Conservation (phyloP, 37 sponge, comb jelly and placozoan species). For the Bolinopsis microptera region DNA sequence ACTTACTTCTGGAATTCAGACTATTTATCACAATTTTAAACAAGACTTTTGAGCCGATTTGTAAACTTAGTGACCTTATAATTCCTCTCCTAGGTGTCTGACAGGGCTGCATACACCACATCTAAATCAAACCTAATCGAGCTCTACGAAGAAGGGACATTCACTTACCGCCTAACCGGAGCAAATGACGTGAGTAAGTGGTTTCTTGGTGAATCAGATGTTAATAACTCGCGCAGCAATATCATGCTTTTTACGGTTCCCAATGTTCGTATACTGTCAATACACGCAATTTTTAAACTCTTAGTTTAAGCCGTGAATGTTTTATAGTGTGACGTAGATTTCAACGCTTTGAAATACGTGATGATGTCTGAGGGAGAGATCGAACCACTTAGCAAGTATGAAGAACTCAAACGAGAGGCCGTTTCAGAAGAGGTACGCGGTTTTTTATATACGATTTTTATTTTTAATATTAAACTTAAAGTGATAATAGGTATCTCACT, state of each 20-base stretch:
- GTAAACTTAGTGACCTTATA: too few relatives aligned
- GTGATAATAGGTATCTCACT: too few relatives aligned
- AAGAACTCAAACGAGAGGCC: conserved; percentile 13
- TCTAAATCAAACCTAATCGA: conserved; percentile 46
- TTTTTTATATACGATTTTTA: background rate
- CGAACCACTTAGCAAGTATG: conserved; percentile 26
- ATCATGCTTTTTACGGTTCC: too few relatives aligned
- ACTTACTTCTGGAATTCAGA: too few relatives aligned
- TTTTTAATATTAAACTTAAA: background rate
- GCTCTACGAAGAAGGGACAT: conserved; percentile 43
- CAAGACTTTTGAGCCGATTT: too few relatives aligned
- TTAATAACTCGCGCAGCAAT: too few relatives aligned
- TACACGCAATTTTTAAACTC: too few relatives aligned
- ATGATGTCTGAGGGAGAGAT: conserved; percentile 64
- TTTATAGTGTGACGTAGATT: conserved; percentile 15
- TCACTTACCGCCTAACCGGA: conserved; percentile 4
- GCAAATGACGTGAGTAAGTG: conserved; percentile 24
- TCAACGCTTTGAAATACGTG: conserved; percentile 62
- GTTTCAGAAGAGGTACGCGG: conserved; percentile 30
- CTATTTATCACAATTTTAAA: too few relatives aligned
- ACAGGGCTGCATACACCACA: conserved; percentile 28
- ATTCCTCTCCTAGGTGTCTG: conserved; percentile 10
- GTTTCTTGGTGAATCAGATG: too few relatives aligned
- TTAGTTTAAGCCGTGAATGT: too few relatives aligned
- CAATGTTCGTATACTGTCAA: too few relatives aligned